Percentiles rank a stretch among this genome's conserved stretches.
Evolutionary conservation across 2,888 invertebrate genomes (phyloP).

Genomic region (Phania funesta): DNA sequence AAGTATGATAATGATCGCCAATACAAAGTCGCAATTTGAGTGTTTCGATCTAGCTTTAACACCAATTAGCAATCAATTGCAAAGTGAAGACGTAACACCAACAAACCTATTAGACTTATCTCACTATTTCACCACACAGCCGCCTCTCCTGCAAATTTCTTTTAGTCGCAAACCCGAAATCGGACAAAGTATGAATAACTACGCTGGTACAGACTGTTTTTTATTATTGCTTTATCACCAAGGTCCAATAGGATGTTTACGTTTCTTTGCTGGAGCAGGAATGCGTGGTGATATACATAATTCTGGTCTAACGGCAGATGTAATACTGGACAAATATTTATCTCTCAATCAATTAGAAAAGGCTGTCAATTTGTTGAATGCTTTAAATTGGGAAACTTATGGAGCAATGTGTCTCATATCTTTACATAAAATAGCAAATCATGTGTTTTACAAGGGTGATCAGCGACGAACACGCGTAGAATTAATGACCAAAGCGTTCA

Average conservation of each 20-base stretch:
- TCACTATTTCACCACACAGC: conserved; percentile 81
- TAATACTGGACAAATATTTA: conserved; percentile 85
- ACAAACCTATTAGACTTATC: conserved; percentile 85
- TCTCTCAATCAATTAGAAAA: conserved; percentile 84
- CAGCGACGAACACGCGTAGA: conserved; percentile 78
- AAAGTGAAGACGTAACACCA: conserved; percentile 84
- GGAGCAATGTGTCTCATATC: conserved; percentile 88
- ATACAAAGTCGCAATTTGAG: conserved; percentile 87
- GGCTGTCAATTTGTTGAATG: conserved; percentile 84
- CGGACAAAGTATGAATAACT: conserved; percentile 75
- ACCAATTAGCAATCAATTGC: conserved; percentile 84
- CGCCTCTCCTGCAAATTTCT: conserved; percentile 82
- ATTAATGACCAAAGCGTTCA: conserved; percentile 88
- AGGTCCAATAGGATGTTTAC: conserved; percentile 83
- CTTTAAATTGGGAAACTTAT: conserved; percentile 90
- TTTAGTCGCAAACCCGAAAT: conserved; percentile 83
- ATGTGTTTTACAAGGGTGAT: conserved; percentile 80
- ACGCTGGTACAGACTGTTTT: conserved; percentile 81
- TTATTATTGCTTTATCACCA: conserved; percentile 83
- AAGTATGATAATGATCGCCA: conserved; percentile 85
- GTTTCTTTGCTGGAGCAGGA: conserved; percentile 82
- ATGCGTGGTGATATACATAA: conserved; percentile 80
- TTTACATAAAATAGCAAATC: conserved; percentile 87
- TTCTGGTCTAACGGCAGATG: conserved; percentile 82
- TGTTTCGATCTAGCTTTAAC: conserved; percentile 88